Base-by-base conservation (phyloP, 1,140 invertebrate genomes). In the Luehdorfia chinensis region DNA sequence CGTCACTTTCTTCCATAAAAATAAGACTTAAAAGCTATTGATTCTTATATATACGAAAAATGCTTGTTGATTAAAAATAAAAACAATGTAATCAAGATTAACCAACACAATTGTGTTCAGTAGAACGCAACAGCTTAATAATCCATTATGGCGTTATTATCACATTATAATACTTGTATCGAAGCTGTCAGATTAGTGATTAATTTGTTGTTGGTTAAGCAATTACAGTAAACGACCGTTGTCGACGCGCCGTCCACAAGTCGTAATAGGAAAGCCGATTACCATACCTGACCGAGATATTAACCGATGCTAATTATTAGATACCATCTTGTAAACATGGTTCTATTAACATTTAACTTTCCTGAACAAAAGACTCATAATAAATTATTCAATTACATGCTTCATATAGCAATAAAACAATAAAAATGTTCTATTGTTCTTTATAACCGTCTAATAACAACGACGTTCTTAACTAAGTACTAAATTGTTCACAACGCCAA, bases 151-250 rank as follows among this genome's bases (percentile, higher is more conserved):
- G 53, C 36, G 51, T 60, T 68, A 66, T 76, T 67, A 69, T 66
- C 70, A 63, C 43, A 60, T 66, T 48, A 59, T 68, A 73, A 71
- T 74, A 55, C 52, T 59, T 53, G 52, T 78, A 67, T 76, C 62
- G 39, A 37, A 61, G 61, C 66, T 75, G 75, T 77, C 75, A 67
- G 61, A 70, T 75, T 73, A 64, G 65, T 81, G 71, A 84, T 84
- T 81, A 81, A 78, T 78, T 68, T 61, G 66, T 74, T 77, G 66
- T 67, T 60, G 47, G 73, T 67, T 27, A 50, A 66, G 66, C 65
- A 77, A 80, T 84, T 81, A 80, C 59, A 33, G 59, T 54, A 73
- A 72, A 72, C 72, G 66, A 74, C 56, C 55, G 64, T 52, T 61
- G 66, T 72, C 63, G 55, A 49, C 45, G 44, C 47, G 43, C 48